These are phyloP conservation scores for Emydocephalus ijimae DNA, from an alignment of 2,113 vertebrate genomes.

Conservation along the genomic window DNA sequence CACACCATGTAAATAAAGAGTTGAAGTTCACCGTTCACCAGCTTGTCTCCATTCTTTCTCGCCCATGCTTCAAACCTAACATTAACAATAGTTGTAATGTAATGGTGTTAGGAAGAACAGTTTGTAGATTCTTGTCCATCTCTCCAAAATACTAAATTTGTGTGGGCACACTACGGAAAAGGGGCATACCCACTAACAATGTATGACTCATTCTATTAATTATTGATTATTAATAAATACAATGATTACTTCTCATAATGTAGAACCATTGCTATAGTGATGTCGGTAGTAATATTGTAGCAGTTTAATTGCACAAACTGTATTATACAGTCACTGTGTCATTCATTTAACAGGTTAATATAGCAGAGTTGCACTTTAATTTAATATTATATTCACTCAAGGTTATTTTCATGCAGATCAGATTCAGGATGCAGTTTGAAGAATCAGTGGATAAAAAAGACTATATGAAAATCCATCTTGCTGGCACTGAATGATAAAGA, in stretches of 20 bases:
- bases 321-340: constrained; percentile 38
- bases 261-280: constrained; percentile 2
- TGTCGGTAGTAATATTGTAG: constrained; percentile 8
- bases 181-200: not conserved
- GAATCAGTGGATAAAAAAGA: constrained; percentile 32
- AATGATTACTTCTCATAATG: not conserved
- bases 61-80: too few species aligned
- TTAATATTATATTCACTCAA: constrained; percentile 60
- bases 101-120: not conserved
- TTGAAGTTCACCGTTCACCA: too few species aligned
- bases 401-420: constrained; percentile 59
- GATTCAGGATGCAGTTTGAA: constrained; percentile 42
- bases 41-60: too few species aligned
- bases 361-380: constrained; percentile 53
- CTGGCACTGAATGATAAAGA: constrained; percentile 52
- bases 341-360: constrained; percentile 42
- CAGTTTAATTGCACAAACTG: not conserved
- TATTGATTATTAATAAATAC: constrained; percentile 10
- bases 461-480: constrained; percentile 45
- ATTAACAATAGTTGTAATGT: not conserved
- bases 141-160: not conserved
- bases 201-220: constrained; percentile 10
- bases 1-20: too few species aligned
- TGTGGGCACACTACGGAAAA: not conserved
- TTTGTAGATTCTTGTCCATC: not conserved